Evolutionary conservation across 2,113 vertebrate species (phyloP), one percentile per base, ranked within the genome.

Genomic region (Grallaria varia): DNA sequence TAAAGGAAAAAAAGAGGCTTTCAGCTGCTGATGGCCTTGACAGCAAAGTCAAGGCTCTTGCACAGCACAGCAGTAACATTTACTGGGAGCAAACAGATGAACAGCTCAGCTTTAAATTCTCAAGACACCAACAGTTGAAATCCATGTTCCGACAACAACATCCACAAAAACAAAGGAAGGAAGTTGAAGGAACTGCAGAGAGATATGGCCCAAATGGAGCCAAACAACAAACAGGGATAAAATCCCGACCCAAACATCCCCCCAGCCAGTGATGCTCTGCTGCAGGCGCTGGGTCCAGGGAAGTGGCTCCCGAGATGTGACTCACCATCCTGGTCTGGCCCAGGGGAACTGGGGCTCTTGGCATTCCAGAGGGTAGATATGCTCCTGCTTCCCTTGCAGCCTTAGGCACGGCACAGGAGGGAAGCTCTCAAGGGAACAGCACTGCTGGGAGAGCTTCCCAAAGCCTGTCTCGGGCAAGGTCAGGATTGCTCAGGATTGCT

Each of bases 101-200:
- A 47, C 76, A 88, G 85, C 64, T 68, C 68, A 39, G 75, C 90
- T 95, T 94, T 84, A 67, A 93, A 88, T 68, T 84, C 85, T 74
- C 79, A 78, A 91, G 73, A 55, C 63, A 60, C 47, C 78, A 83
- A 44, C 42, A 78, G 50, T 47, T 86, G 82, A 77, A 94, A 86
- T 88, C 82, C n/a, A 14, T 55, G 79, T 83, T 90, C 90, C 0
- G 4, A 78, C 87, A 85, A 84, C 62, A 90, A 15, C 75, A 88
- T 69, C 63, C 85, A 93, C 68, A 73, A 77, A 85, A 94, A 86
- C 78, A 85, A 91, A 90, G 63, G 7, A 73, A 93, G 86, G 95
- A 94, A 96, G 88, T 56, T 83, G 88, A 94, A 93, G 17, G 83
- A 92, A 84, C 82, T 55, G 78, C n/a, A 73, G 59, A 63, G 35